Evolutionary conservation across 2,888 invertebrate species (phyloP), one percentile per base, ranked within the genome.

Genomic region (Eueremaeus valkanovi): DNA sequence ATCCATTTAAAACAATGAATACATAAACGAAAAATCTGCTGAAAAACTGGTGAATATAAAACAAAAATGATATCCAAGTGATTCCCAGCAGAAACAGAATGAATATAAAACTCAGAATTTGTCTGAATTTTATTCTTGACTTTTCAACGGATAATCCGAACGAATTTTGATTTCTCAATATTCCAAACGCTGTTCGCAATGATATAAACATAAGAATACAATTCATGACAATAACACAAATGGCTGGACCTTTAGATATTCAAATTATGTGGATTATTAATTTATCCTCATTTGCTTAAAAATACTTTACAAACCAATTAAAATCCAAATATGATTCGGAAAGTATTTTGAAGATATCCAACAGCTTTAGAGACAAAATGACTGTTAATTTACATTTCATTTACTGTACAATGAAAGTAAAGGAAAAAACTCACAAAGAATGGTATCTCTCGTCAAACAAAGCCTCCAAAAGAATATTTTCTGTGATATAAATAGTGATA

Each of bases 31-130:
- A 73, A 1, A 75, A 61, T 29, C 24, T 29, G 58, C 55, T 55
- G n/a, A 66, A 36, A 18, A 61, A 55, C 42, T 75, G 55, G 21
- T 75, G 76, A 3, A 78, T 63, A 21, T 77, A 78, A 40, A 79
- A 31, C n/a, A 79, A 76, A 40, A 78, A 78, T 72, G 78, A 76
- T 11, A 77, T 36, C 79, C 79, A 79, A 33, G 79, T 79, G 21
- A 78, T 72, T 8, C 79, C 79, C n/a, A 79, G 55, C 0, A 79
- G 61, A 18, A 76, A 72, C 13, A 66, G 72, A 5, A 78, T 63
- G 3, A 75, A 75, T 16, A 74, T 27, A 73, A 74, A 75, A 18
- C 78, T 78, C 13, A 76, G 73, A 3, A 77, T 21, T n/a, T 66
- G 66, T 21, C n/a, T 66, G 9, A 66, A 66, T 36, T 66, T 66